A percentile compares a stretch with the other conserved stretches of the same genome.
phyloP scores from a whole-genome alignment of 2,888 invertebrate genomes.

The Drosophila rellima region DNA sequence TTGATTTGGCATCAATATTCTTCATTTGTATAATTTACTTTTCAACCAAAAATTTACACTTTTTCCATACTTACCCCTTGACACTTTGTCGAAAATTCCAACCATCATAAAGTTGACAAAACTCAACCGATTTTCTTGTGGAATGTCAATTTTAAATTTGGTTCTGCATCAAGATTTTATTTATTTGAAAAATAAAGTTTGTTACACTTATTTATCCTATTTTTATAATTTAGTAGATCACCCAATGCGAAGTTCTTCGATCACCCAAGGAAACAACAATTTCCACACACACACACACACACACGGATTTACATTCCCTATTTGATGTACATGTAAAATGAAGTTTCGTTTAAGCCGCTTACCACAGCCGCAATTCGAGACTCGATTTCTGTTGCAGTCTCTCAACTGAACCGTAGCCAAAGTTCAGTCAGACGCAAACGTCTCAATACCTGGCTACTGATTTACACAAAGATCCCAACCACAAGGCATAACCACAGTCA shows the following conservation, averaged over 20 bases:
- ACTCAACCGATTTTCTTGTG: no score
- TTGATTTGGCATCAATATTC: no score
- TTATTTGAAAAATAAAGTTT: no score
- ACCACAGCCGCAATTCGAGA: background rate
- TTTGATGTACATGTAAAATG: conserved; percentile 23
- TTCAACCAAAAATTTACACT: no score
- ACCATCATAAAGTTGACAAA: no score
- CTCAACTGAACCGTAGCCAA: conserved; percentile 45
- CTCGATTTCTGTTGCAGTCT: conserved; percentile 6
- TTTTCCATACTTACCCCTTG: no score
- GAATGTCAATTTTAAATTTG: no score
- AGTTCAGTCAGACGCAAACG: conserved; percentile 60
- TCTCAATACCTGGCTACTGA: conserved; percentile 66
- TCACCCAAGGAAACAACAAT: background rate
- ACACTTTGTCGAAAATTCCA: no score
- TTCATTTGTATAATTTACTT: no score
- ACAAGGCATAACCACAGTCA: background rate
- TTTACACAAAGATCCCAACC: conserved; percentile 56
- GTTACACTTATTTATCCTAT: background rate
- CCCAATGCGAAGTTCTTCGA: background rate
- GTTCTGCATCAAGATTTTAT: no score
- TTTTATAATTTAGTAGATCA: background rate
- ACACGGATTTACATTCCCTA: background rate
- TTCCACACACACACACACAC: background rate
- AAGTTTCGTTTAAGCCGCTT: conserved; percentile 63